phyloP scores from a whole-genome alignment of 2,888 invertebrate species.

The Oligia latruncula region DNA sequence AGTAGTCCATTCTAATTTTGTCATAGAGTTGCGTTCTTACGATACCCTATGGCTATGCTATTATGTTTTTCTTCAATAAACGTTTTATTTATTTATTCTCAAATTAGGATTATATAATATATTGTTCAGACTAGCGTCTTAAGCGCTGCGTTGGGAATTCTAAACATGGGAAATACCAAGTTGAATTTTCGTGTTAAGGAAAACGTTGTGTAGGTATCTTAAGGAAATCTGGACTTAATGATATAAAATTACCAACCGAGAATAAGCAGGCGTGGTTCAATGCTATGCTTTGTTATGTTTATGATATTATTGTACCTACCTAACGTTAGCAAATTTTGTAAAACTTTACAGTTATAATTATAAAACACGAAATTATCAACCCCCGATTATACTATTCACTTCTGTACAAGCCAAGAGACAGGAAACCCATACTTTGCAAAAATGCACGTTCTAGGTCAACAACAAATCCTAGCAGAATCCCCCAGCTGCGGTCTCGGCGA shows the following conservation, averaged over 20 bases:
- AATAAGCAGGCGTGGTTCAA: neutral
- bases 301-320: neutral
- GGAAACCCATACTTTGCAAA: conserved; percentile 14
- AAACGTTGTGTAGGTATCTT: conserved; percentile 4
- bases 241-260: neutral
- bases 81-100: neutral
- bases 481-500: conserved; percentile 47
- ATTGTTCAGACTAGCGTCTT: neutral
- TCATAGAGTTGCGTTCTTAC: conserved; percentile 23
- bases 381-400: neutral
- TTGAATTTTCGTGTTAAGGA: conserved; percentile 20
- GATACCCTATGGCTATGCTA: neutral
- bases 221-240: conserved; percentile 12
- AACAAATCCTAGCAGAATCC: conserved; percentile 45
- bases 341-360: neutral
- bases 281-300: conserved; percentile 19
- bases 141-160: neutral
- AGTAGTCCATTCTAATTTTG: conserved; percentile 40
- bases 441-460: conserved; percentile 41
- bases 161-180: conserved; percentile 8
- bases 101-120: neutral
- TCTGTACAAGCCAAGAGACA: neutral
- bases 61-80: neutral
- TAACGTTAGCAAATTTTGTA: neutral
- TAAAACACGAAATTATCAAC: neutral